These are phyloP conservation scores for Rhodophaea formosa DNA, from an alignment of 2,888 invertebrate genomes.

Conservation along the genomic window DNA sequence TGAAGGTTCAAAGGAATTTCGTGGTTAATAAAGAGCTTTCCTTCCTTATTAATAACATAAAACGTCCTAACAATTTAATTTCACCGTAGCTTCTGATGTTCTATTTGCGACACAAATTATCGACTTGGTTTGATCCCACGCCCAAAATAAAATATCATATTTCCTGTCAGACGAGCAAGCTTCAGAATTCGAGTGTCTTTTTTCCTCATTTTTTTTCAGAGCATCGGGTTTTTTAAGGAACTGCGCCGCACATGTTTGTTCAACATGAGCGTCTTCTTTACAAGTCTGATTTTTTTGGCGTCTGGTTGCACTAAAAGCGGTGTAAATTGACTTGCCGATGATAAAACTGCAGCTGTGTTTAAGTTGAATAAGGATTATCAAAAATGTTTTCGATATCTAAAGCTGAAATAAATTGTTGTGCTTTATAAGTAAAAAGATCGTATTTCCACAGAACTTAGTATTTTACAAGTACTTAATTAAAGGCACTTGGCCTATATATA, in stretches of 20 bases:
- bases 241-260: constrained; percentile 76
- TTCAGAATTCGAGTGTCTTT: constrained; percentile 72
- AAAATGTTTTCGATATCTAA: constrained; percentile 7
- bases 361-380: constrained; percentile 10
- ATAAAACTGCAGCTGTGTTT: constrained; percentile 19
- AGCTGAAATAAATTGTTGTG: background rate
- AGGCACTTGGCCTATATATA: too few species aligned
- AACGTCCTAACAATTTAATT: constrained; percentile 71
- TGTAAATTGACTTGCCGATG: constrained; percentile 12
- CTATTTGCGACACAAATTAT: constrained; percentile 76
- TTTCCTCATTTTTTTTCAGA: constrained; percentile 63
- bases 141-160: constrained; percentile 81
- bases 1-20: constrained; percentile 42
- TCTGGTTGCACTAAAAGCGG: constrained; percentile 33
- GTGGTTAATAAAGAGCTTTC: constrained; percentile 47
- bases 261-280: constrained; percentile 63
- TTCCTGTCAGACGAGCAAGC: constrained; percentile 76
- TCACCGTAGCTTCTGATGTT: constrained; percentile 68
- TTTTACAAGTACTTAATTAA: too few species aligned
- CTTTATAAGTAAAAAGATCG: background rate
- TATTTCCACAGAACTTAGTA: too few species aligned
- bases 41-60: constrained; percentile 61
- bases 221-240: constrained; percentile 71
- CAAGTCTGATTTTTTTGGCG: constrained; percentile 45
- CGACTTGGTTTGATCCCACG: constrained; percentile 79